Evolutionary conservation across 2,113 vertebrate species (phyloP).

Genomic region (Dissostichus mawsoni): DNA sequence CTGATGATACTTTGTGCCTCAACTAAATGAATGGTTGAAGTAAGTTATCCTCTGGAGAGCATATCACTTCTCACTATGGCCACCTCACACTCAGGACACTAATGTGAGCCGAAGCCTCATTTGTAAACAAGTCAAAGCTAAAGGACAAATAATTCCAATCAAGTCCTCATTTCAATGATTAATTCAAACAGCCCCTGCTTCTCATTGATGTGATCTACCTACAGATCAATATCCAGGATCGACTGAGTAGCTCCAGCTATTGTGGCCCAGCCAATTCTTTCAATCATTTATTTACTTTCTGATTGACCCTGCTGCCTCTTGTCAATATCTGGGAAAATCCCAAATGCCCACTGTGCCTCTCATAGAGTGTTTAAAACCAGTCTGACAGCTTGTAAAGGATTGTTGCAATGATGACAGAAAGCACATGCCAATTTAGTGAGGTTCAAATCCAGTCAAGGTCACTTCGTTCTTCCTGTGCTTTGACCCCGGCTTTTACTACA

Average conservation of each 20-base stretch:
- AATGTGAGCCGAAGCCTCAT: constrained; percentile 61
- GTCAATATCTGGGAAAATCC: constrained; percentile 70
- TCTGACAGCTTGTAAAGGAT: constrained; percentile 69
- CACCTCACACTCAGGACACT: constrained; percentile 25
- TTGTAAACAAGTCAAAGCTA: constrained; percentile 66
- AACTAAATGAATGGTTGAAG: constrained; percentile 14
- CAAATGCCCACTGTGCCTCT: constrained; percentile 56
- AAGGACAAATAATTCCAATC: constrained; percentile 68
- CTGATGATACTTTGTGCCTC: constrained; percentile 2
- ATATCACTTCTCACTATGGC: constrained; percentile 13
- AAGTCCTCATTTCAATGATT: constrained; percentile 67
- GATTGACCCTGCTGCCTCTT: constrained; percentile 76
- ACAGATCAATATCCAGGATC: constrained; percentile 79
- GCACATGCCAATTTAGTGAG: constrained; percentile 31
- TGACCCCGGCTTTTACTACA: constrained; percentile 32
- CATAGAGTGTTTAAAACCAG: constrained; percentile 72
- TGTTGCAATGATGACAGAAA: constrained; percentile 38
- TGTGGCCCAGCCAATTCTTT: constrained; percentile 76
- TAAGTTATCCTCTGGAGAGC: constrained; percentile 22
- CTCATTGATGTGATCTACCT: constrained; percentile 70
- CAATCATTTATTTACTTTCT: constrained; percentile 85
- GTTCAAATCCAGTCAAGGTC: constrained; percentile 64
- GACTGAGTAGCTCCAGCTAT: constrained; percentile 73
- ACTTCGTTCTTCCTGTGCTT: constrained; percentile 7
- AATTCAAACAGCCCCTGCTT: constrained; percentile 66